A percentile compares a stretch with the other conserved stretches of the same genome.
These are phyloP conservation scores for Decapterus maruadsi DNA, from an alignment of 2,797 vertebrate genomes.

Conservation along the genomic window DNA sequence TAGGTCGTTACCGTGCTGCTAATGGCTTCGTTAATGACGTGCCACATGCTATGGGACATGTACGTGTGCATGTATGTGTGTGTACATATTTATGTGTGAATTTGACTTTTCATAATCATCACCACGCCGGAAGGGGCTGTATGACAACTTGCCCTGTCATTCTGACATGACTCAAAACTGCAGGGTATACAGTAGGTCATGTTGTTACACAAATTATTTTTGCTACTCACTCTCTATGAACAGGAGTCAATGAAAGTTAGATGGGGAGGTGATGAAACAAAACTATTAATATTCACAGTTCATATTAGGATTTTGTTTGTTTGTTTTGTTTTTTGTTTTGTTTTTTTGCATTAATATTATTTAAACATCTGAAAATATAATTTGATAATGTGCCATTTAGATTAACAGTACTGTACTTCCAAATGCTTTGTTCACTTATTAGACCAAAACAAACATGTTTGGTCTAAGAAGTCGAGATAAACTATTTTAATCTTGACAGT, in stretches of 20 bases:
- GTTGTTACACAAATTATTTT: slow-evolving; percentile 26
- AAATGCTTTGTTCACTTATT: slow-evolving; percentile 29
- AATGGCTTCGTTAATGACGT: slow-evolving; percentile 78
- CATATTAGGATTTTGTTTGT: background rate
- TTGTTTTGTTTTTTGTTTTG: background rate
- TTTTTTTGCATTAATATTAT: background rate
- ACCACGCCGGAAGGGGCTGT: slow-evolving; percentile 32
- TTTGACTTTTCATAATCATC: slow-evolving; percentile 67
- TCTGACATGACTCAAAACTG: slow-evolving; percentile 49
- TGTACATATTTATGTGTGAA: slow-evolving; percentile 12
- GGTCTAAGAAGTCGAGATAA: slow-evolving; percentile 44
- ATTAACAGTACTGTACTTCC: background rate
- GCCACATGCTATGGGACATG: slow-evolving; percentile 64
- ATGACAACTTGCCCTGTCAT: slow-evolving; percentile 29
- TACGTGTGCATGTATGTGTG: slow-evolving; percentile 34
- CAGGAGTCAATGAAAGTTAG: slow-evolving; percentile 3
- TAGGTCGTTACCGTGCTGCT: slow-evolving; percentile 66
- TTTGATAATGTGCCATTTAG: slow-evolving; percentile 21
- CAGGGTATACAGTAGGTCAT: slow-evolving; percentile 18
- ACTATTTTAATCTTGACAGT: slow-evolving; percentile 45
- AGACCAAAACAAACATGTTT: slow-evolving; percentile 25
- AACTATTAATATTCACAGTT: slow-evolving; percentile 12
- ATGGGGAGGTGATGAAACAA: slow-evolving; percentile 11
- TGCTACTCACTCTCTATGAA: slow-evolving; percentile 27
- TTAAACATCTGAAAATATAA: slow-evolving; percentile 1